Base-by-base conservation (phyloP, 1,140 invertebrate genomes). In the Drosophila prosaltans region DNA sequence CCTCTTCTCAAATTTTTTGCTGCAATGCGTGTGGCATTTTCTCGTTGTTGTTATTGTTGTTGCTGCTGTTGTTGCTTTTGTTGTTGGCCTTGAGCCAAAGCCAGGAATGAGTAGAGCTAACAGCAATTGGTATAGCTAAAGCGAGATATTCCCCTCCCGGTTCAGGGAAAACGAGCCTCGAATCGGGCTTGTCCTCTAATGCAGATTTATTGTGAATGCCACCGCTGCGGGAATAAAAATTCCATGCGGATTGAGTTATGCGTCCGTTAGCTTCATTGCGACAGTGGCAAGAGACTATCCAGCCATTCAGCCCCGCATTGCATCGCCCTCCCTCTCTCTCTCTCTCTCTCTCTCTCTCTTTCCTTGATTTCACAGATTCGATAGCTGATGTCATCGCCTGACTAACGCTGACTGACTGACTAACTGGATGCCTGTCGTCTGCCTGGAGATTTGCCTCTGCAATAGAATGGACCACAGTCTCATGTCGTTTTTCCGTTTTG, bases 241-340 rank as follows among this genome's bases (percentile, higher is more conserved):
- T 89, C 80, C 80, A 89, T 89, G 84, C 81, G 84, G 84, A 88
- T 88, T 88, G 84, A 88, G 85, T 90, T 88, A 89, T 88, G 84
- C 84, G 84, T 88, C 80, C 85, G 84, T 88, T 88, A 88, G 84
- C 85, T 88, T 78, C 74, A 71, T 79, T 79, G 70, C 70, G 77
- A 66, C 65, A 71, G 70, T 74, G 69, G 45, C 45, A 24, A 71
- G 74, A 72, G 66, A 70, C 71, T 64, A 41, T 39, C 32, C 32
- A 30, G 36, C 32, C 16, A 16, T 16, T 11, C 41, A 48, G 16
- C 8, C 30, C 40, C 55, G 11, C 6, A 21, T 43, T 0, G 4
- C 66, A 30, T 24, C 36, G 24, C n/a, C 28, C 6, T 36, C n/a
- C 21, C 9, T 69, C 30, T 48, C 36, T 11, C n/a, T 28, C 9